Conservation (phyloP, 2,113 vertebrate genomes). For the Benitochromis conjunctus region DNA sequence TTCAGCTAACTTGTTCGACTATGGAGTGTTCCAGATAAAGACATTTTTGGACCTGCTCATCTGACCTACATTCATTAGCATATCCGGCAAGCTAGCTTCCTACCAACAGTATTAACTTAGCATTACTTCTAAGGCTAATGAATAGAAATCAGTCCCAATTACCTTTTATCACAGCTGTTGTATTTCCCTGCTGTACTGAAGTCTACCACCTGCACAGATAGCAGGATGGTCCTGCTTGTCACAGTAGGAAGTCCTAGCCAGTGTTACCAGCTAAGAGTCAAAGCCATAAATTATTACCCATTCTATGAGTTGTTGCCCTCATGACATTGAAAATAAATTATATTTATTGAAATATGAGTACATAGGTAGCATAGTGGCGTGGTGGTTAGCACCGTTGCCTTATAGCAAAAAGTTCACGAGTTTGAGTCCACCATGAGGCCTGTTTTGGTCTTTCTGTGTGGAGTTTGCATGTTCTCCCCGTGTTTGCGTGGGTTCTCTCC, state of each 20-base stretch:
- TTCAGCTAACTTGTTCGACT: not conserved
- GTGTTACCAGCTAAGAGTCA: not conserved
- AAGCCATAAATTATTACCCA: not conserved
- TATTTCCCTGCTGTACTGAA: not conserved
- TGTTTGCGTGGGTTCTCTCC: not conserved
- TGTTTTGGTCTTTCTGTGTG: not conserved
- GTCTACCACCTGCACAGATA: not conserved
- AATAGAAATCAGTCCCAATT: not conserved
- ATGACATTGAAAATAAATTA: not conserved
- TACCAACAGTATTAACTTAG: not conserved
- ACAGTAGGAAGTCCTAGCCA: rapidly evolving
- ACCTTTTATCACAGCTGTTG: not conserved
- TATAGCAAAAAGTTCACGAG: not conserved
- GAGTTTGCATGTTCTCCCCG: not conserved
- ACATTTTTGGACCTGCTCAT: not conserved
- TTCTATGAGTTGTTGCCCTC: not conserved
- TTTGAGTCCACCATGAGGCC: not conserved
- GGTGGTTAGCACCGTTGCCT: not conserved
- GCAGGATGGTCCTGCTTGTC: not conserved
- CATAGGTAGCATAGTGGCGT: not conserved
- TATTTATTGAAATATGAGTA: not conserved
- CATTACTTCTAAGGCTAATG: not conserved
- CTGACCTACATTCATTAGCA: not conserved
- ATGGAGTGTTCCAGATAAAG: not conserved
- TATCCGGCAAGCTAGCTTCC: not conserved